Base-by-base conservation (phyloP, 2,113 vertebrate genomes). In the Proteles cristata region DNA sequence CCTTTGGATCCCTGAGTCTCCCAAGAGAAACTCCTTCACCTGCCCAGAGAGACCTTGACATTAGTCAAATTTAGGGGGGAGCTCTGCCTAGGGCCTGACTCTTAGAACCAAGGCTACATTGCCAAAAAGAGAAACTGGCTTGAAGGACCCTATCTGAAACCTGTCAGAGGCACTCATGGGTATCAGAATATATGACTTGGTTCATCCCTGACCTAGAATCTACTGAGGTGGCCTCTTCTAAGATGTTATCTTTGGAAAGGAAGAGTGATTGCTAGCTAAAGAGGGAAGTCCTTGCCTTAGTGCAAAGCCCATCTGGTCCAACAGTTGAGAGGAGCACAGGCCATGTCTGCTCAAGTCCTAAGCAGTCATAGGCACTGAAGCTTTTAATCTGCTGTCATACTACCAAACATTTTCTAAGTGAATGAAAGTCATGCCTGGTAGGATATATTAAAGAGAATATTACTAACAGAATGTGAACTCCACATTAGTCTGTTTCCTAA, bases 371-470 rank as follows among this genome's bases (percentile, higher is more conserved):
- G 25, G 16, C 15, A 93, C 39, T 21, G 35, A 85, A 14, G 69
- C 43, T 95, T 95, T 96, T 83, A 80, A 87, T 94, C 94, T 92
- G 80, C 43, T 93, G 17, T 81, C 50, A 58, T 31, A 90, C 35
- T 74, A 94, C 58, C 58, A 90, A 31, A 50, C 15, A 68, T 94
- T 96, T 89, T 95, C 88, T 94, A 69, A 97, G 28, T 45, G 58
- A 66, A 50, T 58, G 31, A 96, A 93, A 94, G 50, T 79, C 50
- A 86, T n/a, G 45, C 71, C 35, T 94, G 71, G 68, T 39, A 82
- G 53, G 50, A 74, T 95, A 80, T 95, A 79, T 92, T 90, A 94
- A 89, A 92, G 90, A 95, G 77, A 95, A 81, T 5, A 39, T 92
- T 82, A 83, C 74, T 35, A 79, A 63, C 63, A 93, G 81, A 87